Conservation (phyloP, 2,797 vertebrate species). For the Astyanax mexicanus region DNA sequence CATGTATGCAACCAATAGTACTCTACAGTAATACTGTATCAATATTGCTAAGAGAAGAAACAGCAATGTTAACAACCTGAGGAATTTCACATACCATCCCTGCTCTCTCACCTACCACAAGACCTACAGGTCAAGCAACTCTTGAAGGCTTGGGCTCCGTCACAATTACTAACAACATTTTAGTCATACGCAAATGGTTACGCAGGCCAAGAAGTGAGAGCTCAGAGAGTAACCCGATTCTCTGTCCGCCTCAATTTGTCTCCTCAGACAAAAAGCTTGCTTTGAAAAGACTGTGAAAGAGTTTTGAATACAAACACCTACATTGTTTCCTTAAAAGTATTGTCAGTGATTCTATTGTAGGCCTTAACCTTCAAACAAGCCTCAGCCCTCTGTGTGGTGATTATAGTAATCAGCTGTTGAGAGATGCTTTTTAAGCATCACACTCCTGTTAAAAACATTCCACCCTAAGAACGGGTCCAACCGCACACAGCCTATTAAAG, state of each 20-base stretch:
- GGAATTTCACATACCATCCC: background rate
- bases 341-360: constrained; percentile 37
- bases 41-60: background rate
- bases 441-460: constrained; percentile 35
- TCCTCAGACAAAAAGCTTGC: constrained; percentile 48
- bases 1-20: too few species aligned
- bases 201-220: constrained; percentile 17
- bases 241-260: constrained; percentile 11
- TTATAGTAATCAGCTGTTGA: constrained; percentile 49
- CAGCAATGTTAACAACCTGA: too few species aligned
- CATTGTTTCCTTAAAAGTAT: constrained; percentile 36
- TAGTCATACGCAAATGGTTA: constrained; percentile 20
- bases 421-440: constrained; percentile 50
- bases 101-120: constrained; percentile 1
- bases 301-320: constrained; percentile 74
- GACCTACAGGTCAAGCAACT: constrained; percentile 35
- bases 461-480: constrained; percentile 31
- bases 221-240: constrained; percentile 31
- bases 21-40: too few species aligned
- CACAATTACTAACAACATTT: constrained; percentile 40
- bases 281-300: constrained; percentile 51
- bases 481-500: constrained; percentile 63
- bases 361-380: constrained; percentile 32
- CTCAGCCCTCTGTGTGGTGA: background rate
- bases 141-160: constrained; percentile 14